Base-by-base conservation (phyloP, 92 coral and sea anemone genomes). In the Zoanthus gigantus region DNA sequence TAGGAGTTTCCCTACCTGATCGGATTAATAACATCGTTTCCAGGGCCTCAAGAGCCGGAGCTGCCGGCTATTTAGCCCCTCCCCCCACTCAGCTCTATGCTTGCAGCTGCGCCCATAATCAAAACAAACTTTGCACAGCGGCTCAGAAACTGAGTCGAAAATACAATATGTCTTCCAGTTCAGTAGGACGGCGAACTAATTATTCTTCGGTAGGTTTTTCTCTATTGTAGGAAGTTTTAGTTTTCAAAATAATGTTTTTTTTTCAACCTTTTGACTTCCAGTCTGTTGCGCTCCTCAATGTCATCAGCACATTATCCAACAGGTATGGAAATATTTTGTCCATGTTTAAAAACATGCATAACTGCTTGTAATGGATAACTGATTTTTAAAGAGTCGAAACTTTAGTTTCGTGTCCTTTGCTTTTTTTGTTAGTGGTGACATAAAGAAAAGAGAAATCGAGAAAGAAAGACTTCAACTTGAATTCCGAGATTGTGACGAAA, bases 401-500 rank as follows among this genome's bases (percentile, higher is more conserved):
- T 13, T 60, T 16, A 78, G 5, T 68, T 50, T 50, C 12, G 12
- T 37, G 15, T 75, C 34, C 0, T 58, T 79, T 60, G 9, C 14
- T 32, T 65, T 7, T 65, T 52, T 32, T 13, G 37, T 46, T 72
- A 95, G 99, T 79, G 97, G 95, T 32, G 90, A 97, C 88, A 91
- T 89, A 72, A 93, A 94, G 71, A 93, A 96, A 79, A 88, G 99
- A 79, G 96, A 91, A 72, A 94, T 90, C 69, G 99, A 97, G 73
- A 93, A 89, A 44, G 98, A 95, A 67, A 88, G 98, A 53, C 93
- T 97, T 30, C 97, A 97, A 77, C 92, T 90, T 89, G 98, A 91
- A 61, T 93, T 95, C 46, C 89, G 89, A 73, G 96, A 92, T 80
- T 89, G 92, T 79, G 99, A 97, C 83, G 94, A 86, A 57, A 92